Percentiles rank a stretch among this genome's conserved stretches.
Evolutionary conservation across 2,797 vertebrate genomes (phyloP).

Genomic region (Spinus olivaceus): DNA sequence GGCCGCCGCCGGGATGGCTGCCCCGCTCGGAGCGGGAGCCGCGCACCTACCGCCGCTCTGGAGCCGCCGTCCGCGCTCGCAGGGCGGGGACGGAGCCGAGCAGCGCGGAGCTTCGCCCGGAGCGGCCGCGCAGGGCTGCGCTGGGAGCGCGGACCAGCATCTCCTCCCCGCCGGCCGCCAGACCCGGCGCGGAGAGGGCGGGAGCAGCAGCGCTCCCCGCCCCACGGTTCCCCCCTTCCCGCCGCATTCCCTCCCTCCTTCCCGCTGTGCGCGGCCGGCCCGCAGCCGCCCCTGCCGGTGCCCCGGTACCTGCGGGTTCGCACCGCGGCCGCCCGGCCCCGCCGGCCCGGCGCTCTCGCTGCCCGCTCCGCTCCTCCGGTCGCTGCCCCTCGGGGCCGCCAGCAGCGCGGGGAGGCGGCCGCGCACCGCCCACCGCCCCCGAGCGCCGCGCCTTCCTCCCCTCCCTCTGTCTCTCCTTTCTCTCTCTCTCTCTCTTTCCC

Average conservation of each 20-base stretch:
- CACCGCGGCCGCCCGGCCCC: neutral
- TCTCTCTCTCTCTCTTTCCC: neutral
- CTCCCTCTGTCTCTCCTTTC: too few relatives aligned
- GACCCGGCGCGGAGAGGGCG: neutral
- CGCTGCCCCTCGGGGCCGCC: neutral
- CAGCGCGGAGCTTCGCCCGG: neutral
- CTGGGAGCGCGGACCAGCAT: neutral
- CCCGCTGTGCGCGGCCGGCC: neutral
- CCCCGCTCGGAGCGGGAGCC: neutral
- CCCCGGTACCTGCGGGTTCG: neutral
- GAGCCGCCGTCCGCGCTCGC: neutral
- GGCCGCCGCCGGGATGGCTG: neutral
- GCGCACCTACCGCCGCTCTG: conserved; percentile 14
- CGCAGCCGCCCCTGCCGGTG: neutral
- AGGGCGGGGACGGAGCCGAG: neutral
- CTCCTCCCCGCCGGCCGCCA: neutral
- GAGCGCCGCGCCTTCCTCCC: neutral
- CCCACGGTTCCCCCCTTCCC: neutral
- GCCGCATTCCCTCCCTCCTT: neutral
- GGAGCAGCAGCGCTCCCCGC: neutral
- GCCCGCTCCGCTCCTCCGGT: neutral
- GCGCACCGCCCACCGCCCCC: neutral
- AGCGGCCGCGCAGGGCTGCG: neutral
- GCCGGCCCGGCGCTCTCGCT: neutral
- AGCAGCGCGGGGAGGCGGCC: neutral